These are phyloP conservation scores for Serripes groenlandicus DNA, from an alignment of 2,888 invertebrate species.

Conservation along the genomic window DNA sequence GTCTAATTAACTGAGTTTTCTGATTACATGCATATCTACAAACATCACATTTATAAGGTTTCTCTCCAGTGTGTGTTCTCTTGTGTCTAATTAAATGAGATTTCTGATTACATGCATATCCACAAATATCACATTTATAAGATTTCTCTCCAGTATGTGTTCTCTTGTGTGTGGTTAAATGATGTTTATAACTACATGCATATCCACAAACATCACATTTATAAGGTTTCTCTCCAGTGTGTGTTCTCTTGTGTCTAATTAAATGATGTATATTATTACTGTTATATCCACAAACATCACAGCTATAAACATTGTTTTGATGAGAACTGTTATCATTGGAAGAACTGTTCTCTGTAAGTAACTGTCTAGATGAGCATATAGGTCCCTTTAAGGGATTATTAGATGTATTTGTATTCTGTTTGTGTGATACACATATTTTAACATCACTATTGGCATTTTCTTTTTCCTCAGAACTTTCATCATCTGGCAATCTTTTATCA, in stretches of 20 bases:
- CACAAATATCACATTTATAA: not conserved
- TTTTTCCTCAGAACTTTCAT: not conserved
- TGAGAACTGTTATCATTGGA: no score
- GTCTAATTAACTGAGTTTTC: not conserved
- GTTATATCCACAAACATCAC: conserved; percentile 25
- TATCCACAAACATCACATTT: conserved; percentile 1
- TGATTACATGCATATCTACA: not conserved
- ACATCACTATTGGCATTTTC: not conserved
- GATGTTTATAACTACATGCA: not conserved
- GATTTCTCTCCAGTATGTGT: not conserved
- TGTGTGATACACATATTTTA: not conserved
- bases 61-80: not conserved
- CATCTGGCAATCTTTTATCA: not conserved
- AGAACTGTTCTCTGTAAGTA: not conserved
- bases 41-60: not conserved
- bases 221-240: conserved; percentile 15
- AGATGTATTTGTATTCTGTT: no score
- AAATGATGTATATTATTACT: not conserved
- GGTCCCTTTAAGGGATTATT: no score
- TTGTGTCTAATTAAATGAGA: not conserved
- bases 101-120: not conserved
- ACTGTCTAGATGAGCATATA: no score
- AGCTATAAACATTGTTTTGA: not conserved
- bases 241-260: conserved; percentile 17
- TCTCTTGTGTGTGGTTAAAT: not conserved